These are phyloP conservation scores for Drosophila virilis DNA, from an alignment of 1,140 invertebrate species.

Conservation along the genomic window DNA sequence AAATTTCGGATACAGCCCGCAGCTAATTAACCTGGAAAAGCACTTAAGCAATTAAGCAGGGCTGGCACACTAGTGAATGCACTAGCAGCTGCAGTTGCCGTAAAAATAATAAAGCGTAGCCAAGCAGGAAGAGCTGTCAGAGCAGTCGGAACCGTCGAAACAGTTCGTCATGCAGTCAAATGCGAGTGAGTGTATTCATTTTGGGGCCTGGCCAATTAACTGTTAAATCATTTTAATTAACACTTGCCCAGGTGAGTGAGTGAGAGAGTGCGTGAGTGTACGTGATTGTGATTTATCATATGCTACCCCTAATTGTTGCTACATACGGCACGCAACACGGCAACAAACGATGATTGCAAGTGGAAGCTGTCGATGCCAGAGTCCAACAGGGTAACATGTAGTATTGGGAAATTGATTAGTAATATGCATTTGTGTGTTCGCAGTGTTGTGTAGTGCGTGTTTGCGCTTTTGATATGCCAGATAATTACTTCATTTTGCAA, in stretches of 20 bases:
- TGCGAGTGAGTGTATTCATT: constrained; percentile 21
- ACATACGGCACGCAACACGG: constrained; percentile 31
- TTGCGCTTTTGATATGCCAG: constrained; percentile 70
- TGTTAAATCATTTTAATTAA: constrained; percentile 82
- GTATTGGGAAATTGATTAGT: constrained; percentile 36
- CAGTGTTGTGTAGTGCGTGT: constrained; percentile 35
- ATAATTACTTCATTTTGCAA: constrained; percentile 74
- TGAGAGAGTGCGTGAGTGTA: constrained; percentile 30
- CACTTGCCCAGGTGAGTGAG: constrained; percentile 56
- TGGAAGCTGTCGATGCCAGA: constrained; percentile 21
- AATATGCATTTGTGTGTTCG: constrained; percentile 25
- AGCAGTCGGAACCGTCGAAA: constrained; percentile 84
- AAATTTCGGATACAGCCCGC: constrained; percentile 9
- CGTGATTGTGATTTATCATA: constrained; percentile 72
- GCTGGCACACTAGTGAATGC: constrained; percentile 6
- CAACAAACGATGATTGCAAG: constrained; percentile 18
- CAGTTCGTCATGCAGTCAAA: constrained; percentile 26
- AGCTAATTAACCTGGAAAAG: constrained; percentile 77
- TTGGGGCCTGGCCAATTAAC: constrained; percentile 84
- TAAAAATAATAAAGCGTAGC: constrained; percentile 35
- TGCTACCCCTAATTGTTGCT: constrained; percentile 29
- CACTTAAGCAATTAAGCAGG: constrained; percentile 67
- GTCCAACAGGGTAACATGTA: constrained; percentile 19
- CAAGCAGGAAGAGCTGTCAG: constrained; percentile 50
- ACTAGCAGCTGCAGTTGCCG: constrained; percentile 19